Evolutionary conservation across 1,140 invertebrate species (phyloP), one percentile per base, ranked within the genome.

Genomic region (Bombyx mandarina): DNA sequence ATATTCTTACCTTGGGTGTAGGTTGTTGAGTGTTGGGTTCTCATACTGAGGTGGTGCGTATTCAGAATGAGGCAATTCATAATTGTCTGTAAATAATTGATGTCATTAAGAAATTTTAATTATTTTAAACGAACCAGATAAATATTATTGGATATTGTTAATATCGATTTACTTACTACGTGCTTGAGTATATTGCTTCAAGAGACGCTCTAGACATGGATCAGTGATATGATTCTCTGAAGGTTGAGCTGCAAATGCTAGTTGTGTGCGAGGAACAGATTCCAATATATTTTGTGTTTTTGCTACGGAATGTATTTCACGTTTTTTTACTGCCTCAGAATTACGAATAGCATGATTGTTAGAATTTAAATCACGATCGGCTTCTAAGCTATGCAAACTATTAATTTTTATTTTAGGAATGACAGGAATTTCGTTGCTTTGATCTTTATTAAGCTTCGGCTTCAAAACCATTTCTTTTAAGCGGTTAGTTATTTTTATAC

Each of bases 401-500:
- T 35, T 35, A 35, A 35, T 35, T 35, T 35, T 35, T 35, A 35
- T 35, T 35, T 35, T 35, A 35, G 26, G 26, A 35, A 35, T 3
- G 26, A 35, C 4, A 35, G 2, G 26, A 5, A 35, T 35, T 35
- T 35, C 26, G 26, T 35, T 35, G 4, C 26, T 35, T 35, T 35
- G 2, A 35, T 35, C 26, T 35, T 35, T 35, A 35, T 35, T 35
- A 35, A 35, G 26, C 26, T 35, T 35, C 26, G 26, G 26, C 4
- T 35, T 35, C 26, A 5, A 35, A 35, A 35, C 26, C 35, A 76
- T 56, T 9, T 43, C 18, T 63, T 75, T 75, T 46, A 86, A 52
- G 61, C 75, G 74, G n/a, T 49, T 59, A 26, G 83, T 61, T 22
- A 83, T 58, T 43, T 77, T 64, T 67, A 75, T 77, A 52, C 81